A percentile compares a stretch with the other conserved stretches of the same genome.
Conservation (phyloP, 2,888 invertebrate genomes). For the Augiades crinisus region DNA sequence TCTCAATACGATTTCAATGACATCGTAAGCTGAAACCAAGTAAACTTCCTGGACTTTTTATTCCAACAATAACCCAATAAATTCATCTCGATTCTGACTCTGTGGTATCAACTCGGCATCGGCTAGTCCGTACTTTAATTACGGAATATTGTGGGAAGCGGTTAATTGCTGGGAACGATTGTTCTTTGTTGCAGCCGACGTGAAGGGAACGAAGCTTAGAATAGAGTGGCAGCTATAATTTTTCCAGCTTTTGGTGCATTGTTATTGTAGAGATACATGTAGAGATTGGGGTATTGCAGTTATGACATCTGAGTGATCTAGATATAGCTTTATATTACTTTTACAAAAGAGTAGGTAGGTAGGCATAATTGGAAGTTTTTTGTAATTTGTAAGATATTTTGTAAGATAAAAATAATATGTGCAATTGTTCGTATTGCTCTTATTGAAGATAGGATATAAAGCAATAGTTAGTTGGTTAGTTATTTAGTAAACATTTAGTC, state of each 20-base stretch:
- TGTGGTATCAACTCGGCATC: conserved; percentile 37
- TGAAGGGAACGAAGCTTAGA: conserved; percentile 40
- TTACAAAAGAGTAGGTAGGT: no score
- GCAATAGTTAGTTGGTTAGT: no score
- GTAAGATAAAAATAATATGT: no score
- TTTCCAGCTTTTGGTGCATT: conserved; percentile 26
- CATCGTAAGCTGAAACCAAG: no score
- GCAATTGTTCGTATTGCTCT: no score
- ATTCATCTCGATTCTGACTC: conserved; percentile 31
- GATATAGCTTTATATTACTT: no score
- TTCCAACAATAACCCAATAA: conserved; percentile 30
- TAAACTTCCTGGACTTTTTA: not conserved
- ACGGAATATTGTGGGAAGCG: conserved; percentile 49
- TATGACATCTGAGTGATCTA: not conserved
- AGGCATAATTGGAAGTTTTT: no score
- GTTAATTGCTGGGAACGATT: conserved; percentile 58
- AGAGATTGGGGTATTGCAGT: conserved; percentile 10
- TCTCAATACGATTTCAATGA: no score
- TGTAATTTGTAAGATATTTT: no score
- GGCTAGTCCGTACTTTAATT: conserved; percentile 39
- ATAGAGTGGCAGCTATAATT: conserved; percentile 40
- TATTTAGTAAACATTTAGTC: no score
- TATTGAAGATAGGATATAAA: no score
- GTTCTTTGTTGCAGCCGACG: conserved; percentile 44
- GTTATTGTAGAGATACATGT: conserved; percentile 1